Conservation (phyloP, 2,888 invertebrate species). For the Auanema freiburgensis region DNA sequence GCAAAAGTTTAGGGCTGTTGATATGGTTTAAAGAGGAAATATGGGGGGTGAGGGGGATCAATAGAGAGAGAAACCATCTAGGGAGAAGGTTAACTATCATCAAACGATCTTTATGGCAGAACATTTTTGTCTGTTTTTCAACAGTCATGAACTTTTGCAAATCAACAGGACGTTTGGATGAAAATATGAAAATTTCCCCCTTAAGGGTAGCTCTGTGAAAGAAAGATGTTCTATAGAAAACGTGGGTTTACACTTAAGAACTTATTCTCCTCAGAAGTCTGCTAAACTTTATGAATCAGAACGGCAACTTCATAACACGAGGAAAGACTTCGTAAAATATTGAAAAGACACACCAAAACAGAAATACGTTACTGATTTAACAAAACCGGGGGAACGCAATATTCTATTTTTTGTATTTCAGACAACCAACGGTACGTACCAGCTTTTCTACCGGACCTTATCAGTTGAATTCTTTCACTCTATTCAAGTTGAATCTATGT, state of each 20-base stretch:
- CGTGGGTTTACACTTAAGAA: background rate
- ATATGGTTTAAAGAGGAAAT: too few relatives aligned
- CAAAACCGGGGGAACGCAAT: background rate
- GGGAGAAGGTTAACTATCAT: too few relatives aligned
- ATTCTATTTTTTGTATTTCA: conserved; percentile 1
- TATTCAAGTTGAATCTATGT: conserved; percentile 55
- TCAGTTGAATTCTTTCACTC: conserved; percentile 42
- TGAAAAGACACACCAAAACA: too few relatives aligned
- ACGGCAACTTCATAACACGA: background rate
- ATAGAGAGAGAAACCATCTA: too few relatives aligned
- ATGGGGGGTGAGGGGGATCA: too few relatives aligned
- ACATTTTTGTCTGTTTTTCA: too few relatives aligned
- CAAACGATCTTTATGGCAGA: too few relatives aligned
- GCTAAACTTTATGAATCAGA: background rate
- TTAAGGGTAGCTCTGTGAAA: too few relatives aligned
- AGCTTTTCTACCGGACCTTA: conserved; percentile 43
- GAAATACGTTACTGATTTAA: background rate
- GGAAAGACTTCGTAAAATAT: background rate
- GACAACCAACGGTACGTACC: conserved; percentile 39
- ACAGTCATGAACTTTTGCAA: too few relatives aligned
- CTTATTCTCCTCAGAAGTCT: background rate
- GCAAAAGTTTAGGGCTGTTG: too few relatives aligned
- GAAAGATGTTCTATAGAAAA: background rate
- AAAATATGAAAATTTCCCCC: too few relatives aligned
- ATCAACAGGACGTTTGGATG: too few relatives aligned